Evolutionary conservation across 1,140 invertebrate species (phyloP).

Genomic region (Aradophagus sp.): DNA sequence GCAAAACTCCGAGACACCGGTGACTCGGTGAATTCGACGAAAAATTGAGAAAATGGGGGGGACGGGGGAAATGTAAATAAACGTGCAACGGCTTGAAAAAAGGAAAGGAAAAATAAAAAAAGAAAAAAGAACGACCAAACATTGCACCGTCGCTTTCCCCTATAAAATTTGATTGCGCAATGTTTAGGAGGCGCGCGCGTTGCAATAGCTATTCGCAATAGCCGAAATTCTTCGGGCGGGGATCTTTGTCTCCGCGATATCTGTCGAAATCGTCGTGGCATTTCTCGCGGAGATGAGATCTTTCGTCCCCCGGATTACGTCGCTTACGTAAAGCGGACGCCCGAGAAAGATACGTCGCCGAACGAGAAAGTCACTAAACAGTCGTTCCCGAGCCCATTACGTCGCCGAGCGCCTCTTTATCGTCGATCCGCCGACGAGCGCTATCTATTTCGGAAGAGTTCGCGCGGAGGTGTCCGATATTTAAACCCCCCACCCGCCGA

Average conservation of each 20-base stretch:
- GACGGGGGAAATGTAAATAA: too few species aligned
- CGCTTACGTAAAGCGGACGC: slow-evolving; percentile 56
- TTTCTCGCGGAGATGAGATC: slow-evolving; percentile 33
- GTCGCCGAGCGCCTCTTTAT: slow-evolving; percentile 18
- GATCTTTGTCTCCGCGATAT: slow-evolving; percentile 1
- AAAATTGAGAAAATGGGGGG: too few species aligned
- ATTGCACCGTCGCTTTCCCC: slow-evolving; percentile 10
- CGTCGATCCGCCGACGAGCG: slow-evolving; percentile 8
- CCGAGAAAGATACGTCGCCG: slow-evolving; percentile 52
- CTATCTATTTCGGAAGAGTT: too few species aligned
- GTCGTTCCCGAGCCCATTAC: slow-evolving; percentile 16
- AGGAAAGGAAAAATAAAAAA: slow-evolving; percentile 8
- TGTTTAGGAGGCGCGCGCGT: neutral
- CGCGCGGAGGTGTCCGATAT: too few species aligned
- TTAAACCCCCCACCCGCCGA: too few species aligned
- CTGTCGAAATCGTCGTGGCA: slow-evolving; percentile 25
- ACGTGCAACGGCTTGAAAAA: too few species aligned
- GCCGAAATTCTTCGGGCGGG: slow-evolving; percentile 22
- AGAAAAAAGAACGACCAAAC: too few species aligned
- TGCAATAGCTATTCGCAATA: slow-evolving; percentile 22
- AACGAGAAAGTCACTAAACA: slow-evolving; percentile 56
- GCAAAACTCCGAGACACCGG: too few species aligned
- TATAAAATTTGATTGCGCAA: slow-evolving; percentile 21
- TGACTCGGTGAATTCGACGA: too few species aligned
- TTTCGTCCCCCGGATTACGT: slow-evolving; percentile 31